Percentiles rank a stretch among this genome's conserved stretches.
Conservation (phyloP, 2,113 vertebrate species). For the Anas platyrhynchos region DNA sequence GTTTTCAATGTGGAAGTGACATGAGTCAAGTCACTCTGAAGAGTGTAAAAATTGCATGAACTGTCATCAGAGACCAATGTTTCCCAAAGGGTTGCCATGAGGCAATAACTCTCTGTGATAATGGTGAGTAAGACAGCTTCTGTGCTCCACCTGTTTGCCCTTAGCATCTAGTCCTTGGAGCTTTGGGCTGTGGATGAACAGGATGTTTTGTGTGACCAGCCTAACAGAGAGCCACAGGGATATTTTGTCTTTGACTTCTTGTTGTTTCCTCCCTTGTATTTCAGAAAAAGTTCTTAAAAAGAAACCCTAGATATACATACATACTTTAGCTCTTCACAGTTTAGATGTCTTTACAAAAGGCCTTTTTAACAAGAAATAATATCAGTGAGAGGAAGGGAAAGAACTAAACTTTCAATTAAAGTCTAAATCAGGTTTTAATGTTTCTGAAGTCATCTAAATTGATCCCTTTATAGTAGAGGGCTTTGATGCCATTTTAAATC, state of each 20-base stretch:
- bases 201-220: background rate
- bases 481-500: constrained; percentile 43
- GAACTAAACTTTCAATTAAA: constrained; percentile 45
- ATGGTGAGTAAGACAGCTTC: background rate
- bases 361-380: constrained; percentile 23
- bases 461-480: background rate
- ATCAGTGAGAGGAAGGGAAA: background rate
- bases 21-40: background rate
- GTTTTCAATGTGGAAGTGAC: background rate
- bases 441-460: constrained; percentile 10
- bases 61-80: background rate
- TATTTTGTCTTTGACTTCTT: background rate
- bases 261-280: background rate
- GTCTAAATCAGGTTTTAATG: constrained; percentile 28
- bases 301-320: background rate
- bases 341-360: background rate
- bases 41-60: background rate
- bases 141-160: background rate
- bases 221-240: background rate
- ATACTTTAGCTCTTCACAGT: background rate
- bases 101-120: background rate
- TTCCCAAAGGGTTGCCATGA: background rate
- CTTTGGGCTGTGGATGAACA: background rate
- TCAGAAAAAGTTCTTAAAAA: background rate
- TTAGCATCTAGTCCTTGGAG: background rate